Evolutionary conservation across 92 coral and sea anemone genomes (phyloP), one percentile per base, ranked within the genome.

Genomic region (Epizoanthus fatuus): DNA sequence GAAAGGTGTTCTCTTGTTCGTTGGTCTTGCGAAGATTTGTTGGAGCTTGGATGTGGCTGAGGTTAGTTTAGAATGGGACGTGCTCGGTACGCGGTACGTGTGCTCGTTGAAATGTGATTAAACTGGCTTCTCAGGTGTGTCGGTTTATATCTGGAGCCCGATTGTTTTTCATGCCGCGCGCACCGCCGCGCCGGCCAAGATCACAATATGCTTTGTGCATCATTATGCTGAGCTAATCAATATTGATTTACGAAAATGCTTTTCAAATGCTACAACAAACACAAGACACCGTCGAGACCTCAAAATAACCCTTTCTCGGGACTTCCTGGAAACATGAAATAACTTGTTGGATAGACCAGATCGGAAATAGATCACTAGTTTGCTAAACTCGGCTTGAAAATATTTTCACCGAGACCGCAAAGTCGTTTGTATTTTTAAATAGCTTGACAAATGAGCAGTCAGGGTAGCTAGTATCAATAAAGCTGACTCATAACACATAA

Each of bases 201-300:
- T 77, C 82, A 62, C 65, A 60, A 62, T 77, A 77, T 77, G 62
- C 52, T 77, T 77, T 77, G 82, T 77, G 82, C 51, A 68, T 60
- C 58, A 42, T 60, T 60, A 77, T 60, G 53, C 82, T 19, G 63
- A 59, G 37, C 82, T 40, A 39, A 77, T 77, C 82, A 77, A 77
- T 77, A 77, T 77, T 77, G 71, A 77, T 42, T 59, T 45, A 45
- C 82, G 16, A 59, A 42, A 60, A 22, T 77, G 69, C 63, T 77
- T 66, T 77, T 62, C 82, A 77, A 77, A 60, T 17, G 82, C 70
- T 59, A 60, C 10, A 62, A 44, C 70, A 39, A 60, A 77, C 82
- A 60, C 62, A 77, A 60, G 42, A 15, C 14, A n/a, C 20, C 47
- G 69, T 60, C 38, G 40, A 13, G 25, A 77, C 35, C 57, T 59